A percentile compares a stretch with the other conserved stretches of the same genome.
These are phyloP conservation scores for Notiomystis cincta DNA, from an alignment of 2,113 vertebrate genomes.

Conservation along the genomic window DNA sequence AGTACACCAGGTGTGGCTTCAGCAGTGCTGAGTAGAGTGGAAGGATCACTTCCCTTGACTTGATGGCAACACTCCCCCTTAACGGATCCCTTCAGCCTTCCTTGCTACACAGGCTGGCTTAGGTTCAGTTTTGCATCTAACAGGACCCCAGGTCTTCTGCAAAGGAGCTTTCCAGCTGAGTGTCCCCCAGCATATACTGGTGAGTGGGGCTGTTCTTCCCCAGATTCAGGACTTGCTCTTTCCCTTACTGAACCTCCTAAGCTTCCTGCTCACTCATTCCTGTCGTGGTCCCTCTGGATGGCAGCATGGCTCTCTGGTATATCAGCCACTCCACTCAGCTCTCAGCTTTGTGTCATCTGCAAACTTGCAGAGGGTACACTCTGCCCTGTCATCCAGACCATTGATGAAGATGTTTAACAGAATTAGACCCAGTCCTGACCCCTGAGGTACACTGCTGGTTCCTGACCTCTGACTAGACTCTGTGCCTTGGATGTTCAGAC, in stretches of 20 bases:
- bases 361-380: background rate
- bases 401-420: background rate
- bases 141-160: background rate
- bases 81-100: background rate
- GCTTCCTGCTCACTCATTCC: background rate
- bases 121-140: background rate
- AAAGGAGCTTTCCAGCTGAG: background rate
- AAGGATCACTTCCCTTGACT: background rate
- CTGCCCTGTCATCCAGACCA: background rate
- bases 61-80: background rate
- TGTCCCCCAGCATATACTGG: too few relatives aligned
- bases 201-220: background rate
- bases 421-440: background rate
- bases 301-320: fast-evolving
- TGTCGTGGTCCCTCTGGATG: background rate
- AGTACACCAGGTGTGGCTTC: background rate
- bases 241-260: background rate
- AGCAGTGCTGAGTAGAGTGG: background rate
- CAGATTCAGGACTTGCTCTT: background rate
- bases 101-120: background rate
- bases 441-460: background rate
- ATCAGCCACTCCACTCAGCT: background rate
- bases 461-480: background rate
- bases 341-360: background rate
- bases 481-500: background rate